Evolutionary conservation across 1,140 invertebrate species (phyloP), one percentile per base, ranked within the genome.

Genomic region (Zaprionus taronus): DNA sequence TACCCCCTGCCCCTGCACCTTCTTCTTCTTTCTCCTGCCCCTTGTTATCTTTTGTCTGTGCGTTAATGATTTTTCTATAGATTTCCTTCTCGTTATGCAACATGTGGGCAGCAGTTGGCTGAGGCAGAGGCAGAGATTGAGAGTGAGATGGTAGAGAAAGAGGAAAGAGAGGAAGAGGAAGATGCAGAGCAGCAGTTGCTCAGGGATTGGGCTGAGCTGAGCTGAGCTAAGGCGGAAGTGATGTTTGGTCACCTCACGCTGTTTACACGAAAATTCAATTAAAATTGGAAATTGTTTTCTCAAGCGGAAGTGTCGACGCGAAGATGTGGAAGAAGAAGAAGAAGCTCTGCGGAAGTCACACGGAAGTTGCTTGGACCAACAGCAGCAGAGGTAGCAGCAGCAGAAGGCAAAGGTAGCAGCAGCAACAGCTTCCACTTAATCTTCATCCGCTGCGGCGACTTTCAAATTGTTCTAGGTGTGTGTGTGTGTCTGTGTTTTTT

Each of bases 11-110:
- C 41, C n/a, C 41, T 41, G 15, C 38, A n/a, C 0, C 38, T 41
- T 4, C 15, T 41, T 4, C 15, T 11, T 34, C 38, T 5, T 51
- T 5, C 20, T 20, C 2, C 24, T 15, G 11, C 51, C 22, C 22
- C 22, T 28, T 56, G 80, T 90, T 89, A 89, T 89, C 84, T 89
- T 85, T 89, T 90, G 85, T 89, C 85, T 89, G 72, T 85, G 85
- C 85, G 79, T 90, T 89, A 89, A 89, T 89, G 85, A 89, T 89
- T 89, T 89, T 90, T 91, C 85, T 91, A 90, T 89, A 90, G 81
- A 85, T 90, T 89, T 87, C 81, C 84, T 89, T 83, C 87, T 34
- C 64, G 62, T 73, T 62, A 47, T 47, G 41, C 41, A 47, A 47
- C 84, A 90, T 89, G 79, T 90, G 83, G 84, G 77, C 72, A 66